Evolutionary conservation across 2,113 vertebrate genomes (phyloP), one percentile per base, ranked within the genome.

Genomic region (Entelurus aequoreus): DNA sequence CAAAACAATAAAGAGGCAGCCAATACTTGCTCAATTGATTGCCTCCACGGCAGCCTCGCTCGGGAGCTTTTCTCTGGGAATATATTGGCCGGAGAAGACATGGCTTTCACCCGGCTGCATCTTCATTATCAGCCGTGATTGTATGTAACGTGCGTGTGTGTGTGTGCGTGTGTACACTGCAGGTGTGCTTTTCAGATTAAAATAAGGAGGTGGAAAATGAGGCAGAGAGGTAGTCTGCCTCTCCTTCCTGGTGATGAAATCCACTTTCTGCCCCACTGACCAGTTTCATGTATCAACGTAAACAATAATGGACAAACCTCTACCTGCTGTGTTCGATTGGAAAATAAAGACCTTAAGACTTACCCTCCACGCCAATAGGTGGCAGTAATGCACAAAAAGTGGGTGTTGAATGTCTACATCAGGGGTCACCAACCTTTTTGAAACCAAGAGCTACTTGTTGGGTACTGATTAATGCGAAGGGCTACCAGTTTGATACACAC

Each of bases 1-100:
- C 62, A 61, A 71, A 85, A 84, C 79, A 80, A 85, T 83, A 72
- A 63, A 72, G 73, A 77, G 68, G 54, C 70, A 48, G 74, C 62
- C 58, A 75, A 55, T 68, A 62, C 61, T 60, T 16, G 57, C 49
- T 72, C 60, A 53, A 46, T 69, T 64, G 72, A 62, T 57, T 63
- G 47, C 48, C 19, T 50, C 63, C 62, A 65, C 54, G 40, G 4
- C 71, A 48, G 12, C 21, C 54, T 74, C 67, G 44, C 59, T 7
- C 50, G 72, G 75, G 80, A 62, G 12, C 54, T 73, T 78, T 72
- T 66, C 68, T 48, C 40, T 52, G 68, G 75, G 42, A 46, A 64
- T 73, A 65, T 66, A 73, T 48, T 64, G 49, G 76, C 59, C 52
- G 65, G 58, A 60, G 48, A 51, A 60, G 48, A 51, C 35, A 42